Percentiles rank a stretch among this genome's conserved stretches.
phyloP scores from a whole-genome alignment of 2,113 vertebrate genomes.

The Lepus europaeus region DNA sequence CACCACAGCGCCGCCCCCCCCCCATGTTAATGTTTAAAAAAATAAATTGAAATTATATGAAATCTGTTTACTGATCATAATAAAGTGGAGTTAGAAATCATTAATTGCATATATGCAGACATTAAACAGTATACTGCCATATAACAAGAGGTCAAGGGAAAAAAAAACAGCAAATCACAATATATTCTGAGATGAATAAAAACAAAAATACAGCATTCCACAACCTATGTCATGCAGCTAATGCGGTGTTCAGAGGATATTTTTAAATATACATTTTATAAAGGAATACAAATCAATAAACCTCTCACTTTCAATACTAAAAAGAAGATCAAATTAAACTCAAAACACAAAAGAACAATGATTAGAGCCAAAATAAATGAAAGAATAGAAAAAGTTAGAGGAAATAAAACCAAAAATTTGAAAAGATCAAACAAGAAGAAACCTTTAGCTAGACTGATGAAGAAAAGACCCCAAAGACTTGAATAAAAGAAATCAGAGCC shows the following conservation, averaged over 20 bases:
- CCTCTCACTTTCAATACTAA: not conserved
- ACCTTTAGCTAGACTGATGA: not conserved
- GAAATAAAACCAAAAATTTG: not conserved
- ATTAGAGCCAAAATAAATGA: not conserved
- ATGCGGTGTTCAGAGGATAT: not conserved
- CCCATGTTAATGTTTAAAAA: not conserved
- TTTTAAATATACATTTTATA: not conserved
- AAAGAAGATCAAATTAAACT: not conserved
- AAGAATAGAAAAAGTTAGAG: not conserved
- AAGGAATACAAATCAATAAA: not conserved
- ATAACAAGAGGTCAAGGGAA: not conserved
- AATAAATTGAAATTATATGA: constrained; percentile 21
- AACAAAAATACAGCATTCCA: not conserved
- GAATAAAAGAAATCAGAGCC: not conserved
- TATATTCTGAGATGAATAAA: not conserved
- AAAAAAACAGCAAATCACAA: constrained; percentile 14
- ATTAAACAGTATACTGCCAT: not conserved
- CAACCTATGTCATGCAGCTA: not conserved
- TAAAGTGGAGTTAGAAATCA: constrained; percentile 16
- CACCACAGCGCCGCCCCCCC: too few relatives aligned
- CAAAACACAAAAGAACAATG: not conserved
- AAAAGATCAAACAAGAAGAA: not conserved
- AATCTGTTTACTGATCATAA: not conserved
- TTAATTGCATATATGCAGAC: not conserved
- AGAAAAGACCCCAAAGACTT: not conserved